These are phyloP conservation scores for Vulpes vulpes DNA, from an alignment of 2,113 vertebrate species.

Conservation along the genomic window DNA sequence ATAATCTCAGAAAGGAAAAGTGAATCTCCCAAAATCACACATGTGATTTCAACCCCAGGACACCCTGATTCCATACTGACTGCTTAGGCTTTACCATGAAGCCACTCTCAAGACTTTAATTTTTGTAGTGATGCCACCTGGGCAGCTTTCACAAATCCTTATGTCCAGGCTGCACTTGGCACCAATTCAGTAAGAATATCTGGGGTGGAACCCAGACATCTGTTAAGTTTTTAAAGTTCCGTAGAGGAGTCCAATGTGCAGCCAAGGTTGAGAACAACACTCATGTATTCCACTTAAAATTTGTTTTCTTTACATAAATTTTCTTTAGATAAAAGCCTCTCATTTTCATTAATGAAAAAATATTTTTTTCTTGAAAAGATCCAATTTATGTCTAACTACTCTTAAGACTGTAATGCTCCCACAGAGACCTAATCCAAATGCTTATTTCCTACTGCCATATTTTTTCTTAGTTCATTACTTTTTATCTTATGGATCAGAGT, in stretches of 20 bases:
- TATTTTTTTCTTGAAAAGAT: neutral
- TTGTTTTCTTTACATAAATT: neutral
- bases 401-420: neutral
- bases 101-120: neutral
- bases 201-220: neutral
- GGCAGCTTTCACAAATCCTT: neutral
- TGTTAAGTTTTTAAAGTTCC: neutral
- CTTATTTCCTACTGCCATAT: neutral
- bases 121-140: neutral
- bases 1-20: neutral
- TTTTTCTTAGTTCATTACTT: neutral
- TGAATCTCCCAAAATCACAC: neutral
- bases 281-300: neutral
- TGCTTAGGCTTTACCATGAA: neutral
- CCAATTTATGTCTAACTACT: neutral
- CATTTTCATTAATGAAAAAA: conserved; percentile 31
- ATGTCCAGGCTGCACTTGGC: neutral
- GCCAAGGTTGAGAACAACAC: neutral
- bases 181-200: neutral
- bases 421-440: neutral
- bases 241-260: neutral
- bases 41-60: neutral
- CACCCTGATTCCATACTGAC: neutral
- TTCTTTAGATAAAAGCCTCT: neutral
- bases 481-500: neutral